A percentile compares a stretch with the other conserved stretches of the same genome.
Conservation (phyloP, 92 coral and sea anemone species). For the Actinostola sp. region DNA sequence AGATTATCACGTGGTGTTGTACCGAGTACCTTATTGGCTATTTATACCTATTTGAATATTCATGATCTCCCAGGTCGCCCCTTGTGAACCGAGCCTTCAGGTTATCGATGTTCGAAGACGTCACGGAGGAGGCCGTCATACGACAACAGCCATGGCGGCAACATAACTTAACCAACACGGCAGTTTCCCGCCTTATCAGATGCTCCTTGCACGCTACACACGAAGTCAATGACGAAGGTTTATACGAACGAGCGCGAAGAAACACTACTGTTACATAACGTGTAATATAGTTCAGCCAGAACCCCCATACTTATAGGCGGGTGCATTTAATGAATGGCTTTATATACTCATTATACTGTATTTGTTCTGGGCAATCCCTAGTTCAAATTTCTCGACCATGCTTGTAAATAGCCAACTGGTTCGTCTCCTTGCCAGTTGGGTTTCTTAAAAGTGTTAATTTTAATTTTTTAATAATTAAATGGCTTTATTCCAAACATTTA, state of each 20-base stretch:
- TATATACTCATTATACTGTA: too few species aligned
- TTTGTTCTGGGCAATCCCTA: too few species aligned
- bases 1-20: too few species aligned
- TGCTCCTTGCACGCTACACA: conserved; percentile 24
- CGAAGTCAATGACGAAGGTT: background rate
- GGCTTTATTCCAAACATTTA: too few species aligned
- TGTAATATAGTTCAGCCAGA: too few species aligned
- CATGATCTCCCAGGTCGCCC: conserved; percentile 17
- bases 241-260: background rate
- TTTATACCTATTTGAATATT: background rate
- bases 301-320: too few species aligned
- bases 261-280: conserved; percentile 12
- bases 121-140: conserved; percentile 2
- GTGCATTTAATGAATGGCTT: too few species aligned
- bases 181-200: conserved; percentile 29
- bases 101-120: conserved; percentile 28
- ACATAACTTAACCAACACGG: conserved; percentile 4
- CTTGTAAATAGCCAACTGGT: too few species aligned
- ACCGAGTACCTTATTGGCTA: background rate
- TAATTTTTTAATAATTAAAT: too few species aligned
- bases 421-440: too few species aligned
- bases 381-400: too few species aligned
- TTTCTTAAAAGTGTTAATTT: too few species aligned
- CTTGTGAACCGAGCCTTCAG: conserved; percentile 32
- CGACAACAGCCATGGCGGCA: conserved; percentile 10